A percentile compares a stretch with the other conserved stretches of the same genome.
Conservation (phyloP, 2,113 vertebrate genomes). For the Guaruba guarouba region DNA sequence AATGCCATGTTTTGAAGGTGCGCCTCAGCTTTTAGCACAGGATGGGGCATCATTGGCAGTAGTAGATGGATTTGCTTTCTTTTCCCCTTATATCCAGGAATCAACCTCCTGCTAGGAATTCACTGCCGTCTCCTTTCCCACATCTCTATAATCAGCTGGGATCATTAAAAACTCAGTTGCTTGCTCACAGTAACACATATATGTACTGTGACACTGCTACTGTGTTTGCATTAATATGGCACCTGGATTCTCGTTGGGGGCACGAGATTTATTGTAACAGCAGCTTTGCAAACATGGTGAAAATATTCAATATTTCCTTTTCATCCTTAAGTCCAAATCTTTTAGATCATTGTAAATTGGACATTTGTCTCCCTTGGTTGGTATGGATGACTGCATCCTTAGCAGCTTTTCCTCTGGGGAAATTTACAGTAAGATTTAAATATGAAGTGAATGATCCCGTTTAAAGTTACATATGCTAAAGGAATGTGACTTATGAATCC, state of each 20-base stretch:
- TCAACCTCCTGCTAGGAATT: background rate
- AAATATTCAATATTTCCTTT: background rate
- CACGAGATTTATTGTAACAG: background rate
- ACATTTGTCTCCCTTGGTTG: background rate
- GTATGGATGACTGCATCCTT: background rate
- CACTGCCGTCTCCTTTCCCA: background rate
- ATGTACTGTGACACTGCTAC: rapidly evolving
- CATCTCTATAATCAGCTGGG: background rate
- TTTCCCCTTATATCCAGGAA: background rate
- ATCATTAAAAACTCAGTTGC: background rate
- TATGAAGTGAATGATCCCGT: background rate
- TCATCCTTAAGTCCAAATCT: background rate
- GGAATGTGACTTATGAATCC: constrained; percentile 53
- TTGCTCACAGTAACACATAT: background rate
- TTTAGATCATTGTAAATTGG: background rate
- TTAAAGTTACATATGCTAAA: constrained; percentile 32
- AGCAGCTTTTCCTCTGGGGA: background rate
- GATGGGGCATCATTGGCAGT: background rate
- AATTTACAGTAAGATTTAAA: constrained; percentile 35
- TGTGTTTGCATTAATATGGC: background rate
- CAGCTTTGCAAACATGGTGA: background rate
- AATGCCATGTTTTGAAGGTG: background rate
- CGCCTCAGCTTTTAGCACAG: background rate
- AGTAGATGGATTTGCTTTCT: background rate
- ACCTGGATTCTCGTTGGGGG: background rate